A percentile compares a stretch with the other conserved stretches of the same genome.
Conservation (phyloP, 1,140 invertebrate species). For the Bombus polaris region DNA sequence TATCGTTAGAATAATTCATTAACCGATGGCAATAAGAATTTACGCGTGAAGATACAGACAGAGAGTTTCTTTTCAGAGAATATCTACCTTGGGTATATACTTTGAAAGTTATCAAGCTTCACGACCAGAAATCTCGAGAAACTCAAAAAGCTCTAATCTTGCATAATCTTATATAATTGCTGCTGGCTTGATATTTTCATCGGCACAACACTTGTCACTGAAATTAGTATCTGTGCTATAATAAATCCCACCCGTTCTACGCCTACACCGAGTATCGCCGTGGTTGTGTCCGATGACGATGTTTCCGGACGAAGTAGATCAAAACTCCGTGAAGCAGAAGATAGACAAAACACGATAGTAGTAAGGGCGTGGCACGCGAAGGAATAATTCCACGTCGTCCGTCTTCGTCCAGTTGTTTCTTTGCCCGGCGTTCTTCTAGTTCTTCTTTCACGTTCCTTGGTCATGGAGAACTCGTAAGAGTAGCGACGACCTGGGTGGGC, state of each 20-base stretch:
- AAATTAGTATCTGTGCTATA: conserved; percentile 6
- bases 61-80: too few relatives aligned
- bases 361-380: conserved; percentile 25
- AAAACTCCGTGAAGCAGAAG: background rate
- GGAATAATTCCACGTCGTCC: conserved; percentile 45
- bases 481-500: conserved; percentile 66
- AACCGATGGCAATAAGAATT: too few relatives aligned
- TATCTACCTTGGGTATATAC: too few relatives aligned
- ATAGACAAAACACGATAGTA: conserved; percentile 39
- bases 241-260: background rate
- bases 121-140: background rate
- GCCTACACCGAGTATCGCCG: too few relatives aligned
- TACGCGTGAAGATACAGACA: too few relatives aligned
- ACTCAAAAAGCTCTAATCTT: background rate
- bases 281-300: background rate
- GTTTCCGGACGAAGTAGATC: conserved; percentile 11
- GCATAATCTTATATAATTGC: too few relatives aligned
- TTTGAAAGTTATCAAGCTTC: too few relatives aligned
- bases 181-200: background rate
- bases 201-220: background rate
- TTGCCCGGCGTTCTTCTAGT: background rate
- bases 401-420: conserved; percentile 20
- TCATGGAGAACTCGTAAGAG: background rate
- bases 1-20: too few relatives aligned
- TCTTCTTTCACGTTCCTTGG: conserved; percentile 2